Conservation (phyloP, 2,797 vertebrate genomes). For the Rhinella marina region DNA sequence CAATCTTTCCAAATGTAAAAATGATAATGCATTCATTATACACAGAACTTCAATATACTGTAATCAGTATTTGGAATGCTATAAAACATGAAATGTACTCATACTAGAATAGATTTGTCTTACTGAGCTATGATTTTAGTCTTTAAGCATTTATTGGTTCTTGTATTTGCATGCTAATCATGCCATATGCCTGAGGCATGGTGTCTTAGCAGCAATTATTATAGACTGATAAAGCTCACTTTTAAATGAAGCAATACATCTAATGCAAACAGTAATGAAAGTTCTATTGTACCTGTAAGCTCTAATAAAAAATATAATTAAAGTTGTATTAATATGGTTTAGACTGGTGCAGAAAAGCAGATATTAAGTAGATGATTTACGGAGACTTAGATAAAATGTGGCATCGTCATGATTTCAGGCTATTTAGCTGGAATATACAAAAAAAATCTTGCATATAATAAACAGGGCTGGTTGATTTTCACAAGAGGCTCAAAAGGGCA, state of each 20-base stretch:
- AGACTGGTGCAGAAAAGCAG: conserved; percentile 35
- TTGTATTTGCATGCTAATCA: conserved; percentile 47
- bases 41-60: conserved; percentile 13
- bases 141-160: conserved; percentile 51
- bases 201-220: conserved; percentile 59
- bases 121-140: conserved; percentile 41
- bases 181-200: conserved; percentile 42
- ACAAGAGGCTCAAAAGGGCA: neutral
- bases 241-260: conserved; percentile 62
- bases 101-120: conserved; percentile 39
- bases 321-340: conserved; percentile 50
- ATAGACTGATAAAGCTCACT: conserved; percentile 56
- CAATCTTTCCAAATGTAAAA: conserved; percentile 20
- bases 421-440: neutral
- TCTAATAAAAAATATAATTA: conserved; percentile 61
- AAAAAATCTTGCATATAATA: conserved; percentile 1
- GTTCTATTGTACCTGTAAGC: conserved; percentile 63
- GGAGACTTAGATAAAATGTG: neutral
- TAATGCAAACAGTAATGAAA: conserved; percentile 60
- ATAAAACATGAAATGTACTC: conserved; percentile 24
- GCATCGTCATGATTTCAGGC: neutral
- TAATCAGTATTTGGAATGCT: conserved; percentile 28
- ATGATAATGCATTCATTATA: conserved; percentile 24
- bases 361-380: conserved; percentile 20
- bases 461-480: neutral